Conservation (phyloP, 2,113 vertebrate species). For the Apaloderma vittatum region DNA sequence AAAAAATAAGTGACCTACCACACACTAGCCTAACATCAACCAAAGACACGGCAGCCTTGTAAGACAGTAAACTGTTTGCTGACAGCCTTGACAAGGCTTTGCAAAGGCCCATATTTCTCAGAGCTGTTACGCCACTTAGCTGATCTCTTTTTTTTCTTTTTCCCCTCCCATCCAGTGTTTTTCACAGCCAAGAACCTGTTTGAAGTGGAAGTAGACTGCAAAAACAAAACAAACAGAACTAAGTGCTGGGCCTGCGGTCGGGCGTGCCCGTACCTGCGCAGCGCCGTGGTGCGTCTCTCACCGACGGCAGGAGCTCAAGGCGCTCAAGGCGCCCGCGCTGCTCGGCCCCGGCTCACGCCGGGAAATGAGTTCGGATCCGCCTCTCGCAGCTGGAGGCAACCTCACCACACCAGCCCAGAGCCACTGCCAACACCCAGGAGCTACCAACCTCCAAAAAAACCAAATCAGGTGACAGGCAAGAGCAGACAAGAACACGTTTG, state of each 20-base stretch:
- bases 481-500: not conserved
- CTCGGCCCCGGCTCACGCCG: not conserved
- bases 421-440: not conserved
- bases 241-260: slow-evolving; percentile 39
- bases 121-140: slow-evolving; percentile 75
- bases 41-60: slow-evolving; percentile 15
- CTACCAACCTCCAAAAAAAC: slow-evolving; percentile 22
- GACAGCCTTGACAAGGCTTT: slow-evolving; percentile 71
- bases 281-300: slow-evolving; percentile 64
- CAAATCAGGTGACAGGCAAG: not conserved
- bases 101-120: slow-evolving; percentile 75
- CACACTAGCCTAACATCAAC: slow-evolving; percentile 11
- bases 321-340: not conserved
- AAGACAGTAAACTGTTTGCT: slow-evolving; percentile 42
- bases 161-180: slow-evolving; percentile 56
- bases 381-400: not conserved
- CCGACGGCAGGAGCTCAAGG: slow-evolving; percentile 22
- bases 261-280: slow-evolving; percentile 75
- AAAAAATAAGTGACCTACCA: not conserved
- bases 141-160: slow-evolving; percentile 46
- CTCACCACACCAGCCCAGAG: not conserved
- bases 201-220: slow-evolving; percentile 68
- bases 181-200: slow-evolving; percentile 74
- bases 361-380: not conserved
- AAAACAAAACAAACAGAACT: slow-evolving; percentile 45